Conservation (phyloP, 2,113 vertebrate genomes). For the Gasterosteus aculeatus region DNA sequence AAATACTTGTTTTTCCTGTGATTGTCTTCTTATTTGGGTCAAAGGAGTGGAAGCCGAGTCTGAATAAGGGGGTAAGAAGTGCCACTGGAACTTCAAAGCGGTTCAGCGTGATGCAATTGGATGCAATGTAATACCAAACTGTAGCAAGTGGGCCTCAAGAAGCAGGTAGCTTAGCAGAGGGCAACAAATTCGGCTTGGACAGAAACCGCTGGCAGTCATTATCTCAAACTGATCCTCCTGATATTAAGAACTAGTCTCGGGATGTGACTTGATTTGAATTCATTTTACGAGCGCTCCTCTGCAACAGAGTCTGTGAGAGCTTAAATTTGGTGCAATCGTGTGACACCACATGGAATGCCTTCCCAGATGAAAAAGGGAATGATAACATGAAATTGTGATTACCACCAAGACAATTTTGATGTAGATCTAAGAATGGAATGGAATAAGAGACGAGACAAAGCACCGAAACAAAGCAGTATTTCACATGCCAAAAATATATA, state of each 20-base stretch:
- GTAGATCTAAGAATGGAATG: slow-evolving; percentile 25
- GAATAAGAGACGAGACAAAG: slow-evolving; percentile 13
- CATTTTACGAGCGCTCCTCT: slow-evolving; percentile 43
- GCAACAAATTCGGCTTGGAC: slow-evolving; percentile 62
- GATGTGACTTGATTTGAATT: slow-evolving; percentile 69
- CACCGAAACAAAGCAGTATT: neutral
- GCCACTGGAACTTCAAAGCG: slow-evolving; percentile 77
- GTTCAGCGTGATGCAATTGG: slow-evolving; percentile 74
- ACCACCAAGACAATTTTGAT: slow-evolving; percentile 44
- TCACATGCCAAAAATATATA: neutral
- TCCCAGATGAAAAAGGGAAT: slow-evolving; percentile 64
- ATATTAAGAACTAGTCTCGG: slow-evolving; percentile 61
- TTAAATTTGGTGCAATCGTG: slow-evolving; percentile 73
- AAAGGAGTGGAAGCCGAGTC: slow-evolving; percentile 63
- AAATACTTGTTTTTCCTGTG: neutral
- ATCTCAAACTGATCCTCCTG: slow-evolving; percentile 60
- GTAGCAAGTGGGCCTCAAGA: slow-evolving; percentile 58
- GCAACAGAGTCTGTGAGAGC: slow-evolving; percentile 58
- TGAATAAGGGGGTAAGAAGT: slow-evolving; percentile 71
- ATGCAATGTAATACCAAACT: slow-evolving; percentile 68
- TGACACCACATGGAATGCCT: slow-evolving; percentile 71
- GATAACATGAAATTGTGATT: slow-evolving; percentile 66
- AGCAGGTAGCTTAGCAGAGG: slow-evolving; percentile 69
- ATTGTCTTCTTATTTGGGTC: slow-evolving; percentile 71
- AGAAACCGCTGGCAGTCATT: slow-evolving; percentile 61